Evolutionary conservation across 2,888 invertebrate species (phyloP), one percentile per base, ranked within the genome.

Genomic region (Hyposoter didymator): DNA sequence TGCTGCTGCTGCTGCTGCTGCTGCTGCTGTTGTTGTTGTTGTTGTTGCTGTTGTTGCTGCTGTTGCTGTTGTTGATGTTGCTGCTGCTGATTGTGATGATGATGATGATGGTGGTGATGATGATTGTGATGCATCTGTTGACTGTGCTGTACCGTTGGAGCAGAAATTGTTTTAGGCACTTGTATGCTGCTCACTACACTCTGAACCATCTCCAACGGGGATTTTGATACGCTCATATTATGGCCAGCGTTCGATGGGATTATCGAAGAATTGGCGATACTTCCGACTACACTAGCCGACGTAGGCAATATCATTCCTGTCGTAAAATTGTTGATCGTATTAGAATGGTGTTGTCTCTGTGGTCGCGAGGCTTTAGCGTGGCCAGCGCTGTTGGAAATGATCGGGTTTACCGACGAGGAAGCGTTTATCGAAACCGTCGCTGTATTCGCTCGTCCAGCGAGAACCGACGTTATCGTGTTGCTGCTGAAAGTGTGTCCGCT

Each of bases 381-480:
- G 79, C 87, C 94, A 94, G 87, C 84, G 72, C 92, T 90, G 83
- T 91, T 92, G 90, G 95, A 90, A 85, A 93, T 90, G 19, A 93
- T 92, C 1, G 94, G 90, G 79, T 94, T 94, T 2, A 95, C 78
- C 90, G 95, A 92, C 4, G 78, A 78, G 12, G 96, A 95, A 43
- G 96, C 96, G 89, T 96, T 97, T 39, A 97, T 96, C 0, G 97
- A 96, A 0, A 97, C 97, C 0, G 97, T 97, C 0, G 96, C 96
- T 0, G 97, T 97, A 89, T 96, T 96, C 0, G 97, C 96, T 92
- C 96, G 95, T 3, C 97, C 97, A 2, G 97, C 97, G 85, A 97
- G 93, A 1, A 97, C 97, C 0, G 96, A 97, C 0, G 97, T 98
- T 28, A 97, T 97, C 0, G 97, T 97, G 91, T 97, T 97, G 88